phyloP scores from a whole-genome alignment of 2,113 vertebrate species.

The Indicator indicator region DNA sequence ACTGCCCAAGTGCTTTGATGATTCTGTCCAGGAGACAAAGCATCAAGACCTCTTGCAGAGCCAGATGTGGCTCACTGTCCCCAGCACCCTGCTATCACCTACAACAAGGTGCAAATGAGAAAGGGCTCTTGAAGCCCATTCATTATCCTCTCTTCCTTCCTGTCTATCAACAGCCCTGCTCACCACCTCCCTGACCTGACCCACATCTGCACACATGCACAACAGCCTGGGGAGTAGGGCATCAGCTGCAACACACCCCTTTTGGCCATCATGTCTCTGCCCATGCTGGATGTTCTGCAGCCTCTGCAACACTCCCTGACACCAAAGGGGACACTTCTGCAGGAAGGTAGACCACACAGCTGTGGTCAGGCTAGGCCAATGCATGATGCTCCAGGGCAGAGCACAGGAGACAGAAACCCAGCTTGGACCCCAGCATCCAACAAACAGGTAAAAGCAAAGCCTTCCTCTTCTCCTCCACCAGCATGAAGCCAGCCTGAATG shows the following conservation, averaged over 20 bases:
- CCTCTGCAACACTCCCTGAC: neutral
- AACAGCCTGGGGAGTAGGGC: neutral
- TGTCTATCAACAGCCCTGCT: neutral
- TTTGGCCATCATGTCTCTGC: neutral
- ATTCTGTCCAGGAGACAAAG: neutral
- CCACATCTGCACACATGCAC: rapidly evolving
- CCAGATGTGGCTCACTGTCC: neutral
- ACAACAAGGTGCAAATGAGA: neutral
- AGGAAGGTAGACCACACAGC: neutral
- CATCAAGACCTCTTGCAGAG: neutral
- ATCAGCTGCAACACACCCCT: neutral
- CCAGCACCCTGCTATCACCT: neutral
- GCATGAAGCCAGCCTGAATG: neutral
- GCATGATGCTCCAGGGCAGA: neutral
- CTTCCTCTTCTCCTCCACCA: neutral
- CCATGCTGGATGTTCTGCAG: neutral
- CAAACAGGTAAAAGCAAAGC: neutral
- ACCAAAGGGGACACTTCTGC: neutral
- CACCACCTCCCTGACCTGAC: neutral
- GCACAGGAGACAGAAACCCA: neutral
- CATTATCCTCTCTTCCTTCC: neutral
- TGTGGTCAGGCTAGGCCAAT: neutral
- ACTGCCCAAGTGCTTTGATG: neutral
- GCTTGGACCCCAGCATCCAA: neutral
- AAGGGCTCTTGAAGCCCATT: neutral